These are phyloP conservation scores for Masnerella sp. DNA, from an alignment of 2,888 invertebrate genomes.

Conservation along the genomic window DNA sequence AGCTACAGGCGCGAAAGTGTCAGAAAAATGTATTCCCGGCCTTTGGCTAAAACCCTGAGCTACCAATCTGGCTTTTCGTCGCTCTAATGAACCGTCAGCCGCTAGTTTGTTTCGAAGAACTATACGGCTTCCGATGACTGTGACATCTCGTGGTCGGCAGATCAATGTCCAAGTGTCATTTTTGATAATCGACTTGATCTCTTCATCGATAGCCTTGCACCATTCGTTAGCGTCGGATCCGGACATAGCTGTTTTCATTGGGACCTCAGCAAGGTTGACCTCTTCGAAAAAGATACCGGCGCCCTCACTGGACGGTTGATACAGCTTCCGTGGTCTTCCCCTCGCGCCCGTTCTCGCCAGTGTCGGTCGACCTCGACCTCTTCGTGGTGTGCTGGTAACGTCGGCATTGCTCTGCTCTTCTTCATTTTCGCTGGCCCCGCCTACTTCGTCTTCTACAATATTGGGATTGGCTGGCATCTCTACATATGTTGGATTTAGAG, in stretches of 20 bases:
- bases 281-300: background rate
- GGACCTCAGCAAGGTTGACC: constrained; percentile 6
- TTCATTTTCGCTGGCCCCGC: background rate
- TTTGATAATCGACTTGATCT: constrained; percentile 21
- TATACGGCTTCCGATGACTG: constrained; percentile 6
- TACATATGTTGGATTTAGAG: too few species aligned
- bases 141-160: background rate
- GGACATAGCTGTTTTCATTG: constrained; percentile 21
- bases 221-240: constrained; percentile 49
- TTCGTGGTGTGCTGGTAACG: background rate
- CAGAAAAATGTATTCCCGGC: constrained; percentile 8
- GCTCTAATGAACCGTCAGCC: background rate
- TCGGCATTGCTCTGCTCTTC: background rate
- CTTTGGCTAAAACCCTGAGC: constrained; percentile 1
- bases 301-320: background rate
- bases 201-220: constrained; percentile 55
- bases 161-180: constrained; percentile 33
- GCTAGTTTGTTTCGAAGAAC: constrained; percentile 4
- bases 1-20: constrained; percentile 12
- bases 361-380: constrained; percentile 4
- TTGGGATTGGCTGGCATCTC: too few species aligned
- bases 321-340: constrained; percentile 27
- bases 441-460: too few species aligned
- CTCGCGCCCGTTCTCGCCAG: constrained; percentile 9
- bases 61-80: constrained; percentile 1